phyloP scores from a whole-genome alignment of 2,797 vertebrate species.

The Anniella stebbinsi region DNA sequence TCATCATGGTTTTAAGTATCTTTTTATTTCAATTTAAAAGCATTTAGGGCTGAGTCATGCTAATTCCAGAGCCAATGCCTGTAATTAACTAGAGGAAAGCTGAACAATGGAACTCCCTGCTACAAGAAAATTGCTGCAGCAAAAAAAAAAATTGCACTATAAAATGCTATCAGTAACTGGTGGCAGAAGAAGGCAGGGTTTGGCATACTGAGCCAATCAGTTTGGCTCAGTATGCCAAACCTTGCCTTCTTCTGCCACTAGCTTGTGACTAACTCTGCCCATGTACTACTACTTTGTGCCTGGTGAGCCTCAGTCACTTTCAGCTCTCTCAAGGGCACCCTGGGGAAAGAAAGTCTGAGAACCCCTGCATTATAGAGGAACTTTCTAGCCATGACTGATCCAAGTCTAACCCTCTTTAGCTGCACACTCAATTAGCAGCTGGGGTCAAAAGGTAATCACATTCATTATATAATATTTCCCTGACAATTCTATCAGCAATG shows the following conservation, averaged over 20 bases:
- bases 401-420: background rate
- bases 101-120: background rate
- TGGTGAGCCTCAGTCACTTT: too few relatives aligned
- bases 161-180: too few relatives aligned
- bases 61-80: too few relatives aligned
- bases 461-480: background rate
- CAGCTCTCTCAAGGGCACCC: too few relatives aligned
- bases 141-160: too few relatives aligned
- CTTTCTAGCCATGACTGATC: background rate
- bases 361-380: background rate
- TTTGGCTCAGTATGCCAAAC: too few relatives aligned
- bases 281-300: too few relatives aligned
- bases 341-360: too few relatives aligned
- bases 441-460: background rate
- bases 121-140: background rate
- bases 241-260: too few relatives aligned
- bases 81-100: background rate
- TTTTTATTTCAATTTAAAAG: slow-evolving; percentile 26
- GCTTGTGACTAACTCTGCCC: too few relatives aligned
- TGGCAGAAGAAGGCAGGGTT: too few relatives aligned
- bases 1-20: background rate
- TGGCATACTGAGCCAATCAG: too few relatives aligned
- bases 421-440: background rate
- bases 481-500: background rate
- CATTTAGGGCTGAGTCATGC: background rate